Conservation (phyloP, 1,140 invertebrate genomes). For the Stenopsyche tienmushanensis region DNA sequence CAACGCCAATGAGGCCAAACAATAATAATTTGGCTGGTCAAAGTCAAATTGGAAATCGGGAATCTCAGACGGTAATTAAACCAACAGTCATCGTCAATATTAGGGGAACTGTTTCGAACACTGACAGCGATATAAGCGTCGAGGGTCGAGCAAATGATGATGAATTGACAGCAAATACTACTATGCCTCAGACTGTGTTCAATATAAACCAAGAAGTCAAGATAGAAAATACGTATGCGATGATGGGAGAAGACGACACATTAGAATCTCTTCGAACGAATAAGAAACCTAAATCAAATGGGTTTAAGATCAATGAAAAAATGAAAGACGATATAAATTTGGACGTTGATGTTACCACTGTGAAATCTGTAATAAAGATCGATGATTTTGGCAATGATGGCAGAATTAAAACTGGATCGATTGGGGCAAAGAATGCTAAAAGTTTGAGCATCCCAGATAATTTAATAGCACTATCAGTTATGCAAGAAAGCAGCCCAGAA, state of each 20-base stretch:
- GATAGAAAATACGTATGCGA: slow-evolving; percentile 43
- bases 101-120: slow-evolving; percentile 48
- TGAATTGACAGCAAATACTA: slow-evolving; percentile 31
- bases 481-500: not conserved
- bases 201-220: slow-evolving; percentile 54
- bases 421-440: not conserved
- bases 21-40: slow-evolving; percentile 49
- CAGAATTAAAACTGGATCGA: not conserved
- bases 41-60: slow-evolving; percentile 53
- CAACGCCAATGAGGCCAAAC: slow-evolving; percentile 37
- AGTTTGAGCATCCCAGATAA: not conserved
- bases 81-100: slow-evolving; percentile 55
- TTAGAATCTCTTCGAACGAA: not conserved
- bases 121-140: slow-evolving; percentile 49
- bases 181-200: slow-evolving; percentile 47
- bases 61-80: slow-evolving; percentile 53
- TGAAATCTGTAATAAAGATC: not conserved
- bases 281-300: not conserved
- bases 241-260: slow-evolving; percentile 9
- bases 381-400: not conserved
- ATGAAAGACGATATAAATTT: not conserved
- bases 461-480: not conserved
- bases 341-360: not conserved
- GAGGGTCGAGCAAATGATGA: slow-evolving; percentile 45
- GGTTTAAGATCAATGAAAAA: not conserved